Conservation (phyloP, 2,113 vertebrate species). For the Ctenodactylus gundi region DNA sequence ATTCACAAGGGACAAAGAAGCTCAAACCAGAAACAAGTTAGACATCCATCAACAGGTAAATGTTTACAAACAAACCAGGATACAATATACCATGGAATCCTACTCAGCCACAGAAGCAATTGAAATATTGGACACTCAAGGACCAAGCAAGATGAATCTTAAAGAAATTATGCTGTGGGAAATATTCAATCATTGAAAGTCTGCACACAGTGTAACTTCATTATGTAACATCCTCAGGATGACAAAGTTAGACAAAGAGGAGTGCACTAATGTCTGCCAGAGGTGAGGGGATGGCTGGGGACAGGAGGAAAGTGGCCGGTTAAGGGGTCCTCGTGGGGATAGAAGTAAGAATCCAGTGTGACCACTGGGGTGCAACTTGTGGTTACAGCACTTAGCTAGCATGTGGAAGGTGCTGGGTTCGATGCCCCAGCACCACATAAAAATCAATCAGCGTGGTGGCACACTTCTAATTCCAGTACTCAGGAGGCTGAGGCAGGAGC, state of each 20-base stretch:
- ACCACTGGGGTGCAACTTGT: background rate
- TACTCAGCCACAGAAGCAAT: background rate
- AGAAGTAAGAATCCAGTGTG: background rate
- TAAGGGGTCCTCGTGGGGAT: no score
- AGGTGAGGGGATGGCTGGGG: fast-evolving
- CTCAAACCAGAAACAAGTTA: background rate
- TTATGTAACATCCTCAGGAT: background rate
- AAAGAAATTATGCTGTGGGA: background rate
- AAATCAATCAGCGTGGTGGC: no score
- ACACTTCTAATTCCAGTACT: no score
- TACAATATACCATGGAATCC: fast-evolving
- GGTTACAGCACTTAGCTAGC: no score
- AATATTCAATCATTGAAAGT: background rate
- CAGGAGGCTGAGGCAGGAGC: no score
- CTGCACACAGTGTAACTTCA: background rate
- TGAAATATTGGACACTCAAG: background rate
- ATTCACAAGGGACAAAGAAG: background rate
- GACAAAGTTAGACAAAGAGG: background rate
- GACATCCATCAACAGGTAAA: background rate
- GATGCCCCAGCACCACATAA: no score
- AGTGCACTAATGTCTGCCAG: fast-evolving
- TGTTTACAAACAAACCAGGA: background rate
- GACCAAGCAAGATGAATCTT: background rate
- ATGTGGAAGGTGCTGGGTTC: no score
- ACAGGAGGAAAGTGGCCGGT: background rate